Conservation (phyloP, 1,140 invertebrate genomes). For the Grapholita molesta region DNA sequence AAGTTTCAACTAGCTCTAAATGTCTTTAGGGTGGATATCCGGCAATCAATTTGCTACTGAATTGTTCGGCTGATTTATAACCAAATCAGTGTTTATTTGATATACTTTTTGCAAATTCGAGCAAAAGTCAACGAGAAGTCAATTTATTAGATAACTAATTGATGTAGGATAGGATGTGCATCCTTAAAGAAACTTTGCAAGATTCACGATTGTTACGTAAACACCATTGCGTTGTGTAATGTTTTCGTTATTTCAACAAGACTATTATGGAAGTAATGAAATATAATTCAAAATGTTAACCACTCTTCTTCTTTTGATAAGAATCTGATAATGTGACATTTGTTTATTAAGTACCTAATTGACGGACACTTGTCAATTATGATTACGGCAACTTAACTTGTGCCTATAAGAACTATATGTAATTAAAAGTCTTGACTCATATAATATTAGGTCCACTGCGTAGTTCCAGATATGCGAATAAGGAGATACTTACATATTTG, state of each 20-base stretch:
- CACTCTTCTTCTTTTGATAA: neutral
- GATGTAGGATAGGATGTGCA: neutral
- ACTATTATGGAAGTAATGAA: slow-evolving; percentile 8
- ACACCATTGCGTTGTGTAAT: neutral
- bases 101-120: neutral
- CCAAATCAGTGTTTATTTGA: no score
- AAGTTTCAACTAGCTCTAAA: no score
- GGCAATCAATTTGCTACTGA: no score
- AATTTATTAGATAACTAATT: neutral
- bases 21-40: no score
- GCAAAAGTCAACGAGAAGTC: neutral
- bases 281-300: slow-evolving; percentile 6
- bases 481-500: no score
- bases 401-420: neutral
- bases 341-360: neutral
- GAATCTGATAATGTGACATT: neutral
- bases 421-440: neutral
- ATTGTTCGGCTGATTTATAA: no score
- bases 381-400: neutral
- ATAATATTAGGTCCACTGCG: neutral
- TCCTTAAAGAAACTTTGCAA: neutral
- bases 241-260: neutral
- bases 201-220: neutral
- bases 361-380: neutral
- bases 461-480: no score